These are phyloP conservation scores for Strigamia transsilvanica DNA, from an alignment of 2,888 invertebrate species.

Conservation along the genomic window DNA sequence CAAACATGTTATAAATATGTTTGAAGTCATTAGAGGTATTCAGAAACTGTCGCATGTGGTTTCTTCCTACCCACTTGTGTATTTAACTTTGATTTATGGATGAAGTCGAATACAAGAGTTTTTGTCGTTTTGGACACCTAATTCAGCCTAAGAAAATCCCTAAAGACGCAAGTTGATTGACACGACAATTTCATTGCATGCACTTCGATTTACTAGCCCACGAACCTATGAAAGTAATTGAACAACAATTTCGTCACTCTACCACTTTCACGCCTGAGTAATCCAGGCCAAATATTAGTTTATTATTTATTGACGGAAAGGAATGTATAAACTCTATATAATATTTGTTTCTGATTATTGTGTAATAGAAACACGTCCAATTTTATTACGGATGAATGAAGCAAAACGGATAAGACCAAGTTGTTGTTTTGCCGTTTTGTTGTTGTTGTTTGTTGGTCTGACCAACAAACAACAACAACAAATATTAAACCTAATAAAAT, in stretches of 20 bases:
- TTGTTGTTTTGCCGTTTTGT: too few relatives aligned
- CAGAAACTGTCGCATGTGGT: too few relatives aligned
- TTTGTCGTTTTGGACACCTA: neutral
- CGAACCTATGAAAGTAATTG: neutral
- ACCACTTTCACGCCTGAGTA: neutral
- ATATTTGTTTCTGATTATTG: too few relatives aligned
- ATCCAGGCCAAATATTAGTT: neutral
- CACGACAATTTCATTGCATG: conserved; percentile 10
- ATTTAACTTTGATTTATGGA: neutral
- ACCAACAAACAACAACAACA: too few relatives aligned
- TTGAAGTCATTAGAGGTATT: too few relatives aligned
- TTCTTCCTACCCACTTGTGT: neutral
- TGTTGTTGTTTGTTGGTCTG: too few relatives aligned
- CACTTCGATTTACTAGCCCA: conserved; percentile 4
- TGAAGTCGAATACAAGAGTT: neutral
- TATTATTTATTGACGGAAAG: neutral
- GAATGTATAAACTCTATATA: too few relatives aligned
- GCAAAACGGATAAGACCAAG: too few relatives aligned
- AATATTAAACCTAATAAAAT: too few relatives aligned
- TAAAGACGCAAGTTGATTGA: neutral
- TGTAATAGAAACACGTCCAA: too few relatives aligned
- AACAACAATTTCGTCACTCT: neutral
- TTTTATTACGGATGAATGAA: too few relatives aligned
- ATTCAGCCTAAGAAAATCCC: neutral
- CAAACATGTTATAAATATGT: too few relatives aligned